Conservation (phyloP, 2,797 vertebrate species). For the Muraenolepis orangiensis region DNA sequence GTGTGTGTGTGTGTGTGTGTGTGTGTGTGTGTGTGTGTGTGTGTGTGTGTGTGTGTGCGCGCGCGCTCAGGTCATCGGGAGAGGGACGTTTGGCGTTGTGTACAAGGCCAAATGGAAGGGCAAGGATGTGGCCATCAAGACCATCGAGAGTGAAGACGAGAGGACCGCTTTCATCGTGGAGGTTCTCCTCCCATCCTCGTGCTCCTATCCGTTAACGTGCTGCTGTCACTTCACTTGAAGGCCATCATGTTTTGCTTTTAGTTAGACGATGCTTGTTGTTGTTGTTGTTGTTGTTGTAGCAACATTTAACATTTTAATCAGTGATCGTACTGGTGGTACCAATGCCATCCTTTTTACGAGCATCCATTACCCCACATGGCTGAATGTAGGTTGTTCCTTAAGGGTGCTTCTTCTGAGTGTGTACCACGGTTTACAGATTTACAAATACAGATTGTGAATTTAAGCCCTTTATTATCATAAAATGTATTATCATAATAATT, state of each 20-base stretch:
- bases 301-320: neutral
- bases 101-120: constrained; percentile 95
- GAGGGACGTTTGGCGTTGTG: constrained; percentile 96
- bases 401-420: no score
- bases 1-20: neutral
- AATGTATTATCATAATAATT: no score
- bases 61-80: constrained; percentile 85
- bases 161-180: constrained; percentile 93
- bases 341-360: no score
- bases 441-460: neutral
- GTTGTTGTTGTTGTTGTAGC: neutral
- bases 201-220: neutral
- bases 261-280: neutral
- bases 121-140: constrained; percentile 95
- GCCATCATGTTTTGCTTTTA: neutral
- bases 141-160: constrained; percentile 96
- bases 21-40: no score
- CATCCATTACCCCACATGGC: no score
- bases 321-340: no score
- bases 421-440: no score
- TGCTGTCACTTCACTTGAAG: neutral
- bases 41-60: neutral
- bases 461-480: neutral
- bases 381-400: no score
- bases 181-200: constrained; percentile 65